These are phyloP conservation scores for Petrophora chlorosata DNA, from an alignment of 2,888 invertebrate species.

Conservation along the genomic window DNA sequence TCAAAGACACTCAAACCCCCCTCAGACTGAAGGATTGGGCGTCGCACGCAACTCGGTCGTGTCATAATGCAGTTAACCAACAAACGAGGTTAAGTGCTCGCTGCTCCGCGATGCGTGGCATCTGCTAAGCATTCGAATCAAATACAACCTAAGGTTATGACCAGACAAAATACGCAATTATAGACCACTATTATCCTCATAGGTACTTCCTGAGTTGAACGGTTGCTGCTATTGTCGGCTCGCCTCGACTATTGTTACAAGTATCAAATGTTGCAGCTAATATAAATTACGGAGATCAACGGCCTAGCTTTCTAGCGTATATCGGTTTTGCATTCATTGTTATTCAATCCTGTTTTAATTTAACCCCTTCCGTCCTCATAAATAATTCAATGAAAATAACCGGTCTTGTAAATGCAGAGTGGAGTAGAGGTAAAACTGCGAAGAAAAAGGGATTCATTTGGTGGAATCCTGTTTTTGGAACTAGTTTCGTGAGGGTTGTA, in stretches of 20 bases:
- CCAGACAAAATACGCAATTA: slow-evolving; percentile 42
- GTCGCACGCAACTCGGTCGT: slow-evolving; percentile 47
- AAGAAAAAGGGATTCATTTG: slow-evolving; percentile 29
- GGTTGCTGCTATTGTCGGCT: slow-evolving; percentile 45
- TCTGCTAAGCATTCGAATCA: slow-evolving; percentile 68
- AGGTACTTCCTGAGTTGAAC: slow-evolving; percentile 48
- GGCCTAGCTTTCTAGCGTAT: slow-evolving; percentile 52
- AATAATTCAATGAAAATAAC: slow-evolving; percentile 62
- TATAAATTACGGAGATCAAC: slow-evolving; percentile 48
- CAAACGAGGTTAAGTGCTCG: slow-evolving; percentile 76
- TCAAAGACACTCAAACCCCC: slow-evolving; percentile 34
- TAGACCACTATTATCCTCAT: slow-evolving; percentile 26
- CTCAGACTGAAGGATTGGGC: slow-evolving; percentile 23
- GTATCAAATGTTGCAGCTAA: slow-evolving; percentile 49
- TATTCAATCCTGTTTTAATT: slow-evolving; percentile 49
- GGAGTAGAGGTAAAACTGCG: slow-evolving; percentile 29
- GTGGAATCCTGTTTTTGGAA: slow-evolving; percentile 51
- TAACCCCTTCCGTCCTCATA: slow-evolving; percentile 59
- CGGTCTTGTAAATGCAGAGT: slow-evolving; percentile 40
- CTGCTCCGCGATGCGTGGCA: slow-evolving; percentile 69
- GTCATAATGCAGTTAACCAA: slow-evolving; percentile 74
- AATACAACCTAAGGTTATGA: slow-evolving; percentile 55
- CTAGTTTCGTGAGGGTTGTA: slow-evolving; percentile 52
- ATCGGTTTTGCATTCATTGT: slow-evolving; percentile 50
- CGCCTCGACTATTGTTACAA: slow-evolving; percentile 41